Percentiles rank a stretch among this genome's conserved stretches.
Conservation (phyloP, 2,888 invertebrate genomes). For the Dryobota labecula region DNA sequence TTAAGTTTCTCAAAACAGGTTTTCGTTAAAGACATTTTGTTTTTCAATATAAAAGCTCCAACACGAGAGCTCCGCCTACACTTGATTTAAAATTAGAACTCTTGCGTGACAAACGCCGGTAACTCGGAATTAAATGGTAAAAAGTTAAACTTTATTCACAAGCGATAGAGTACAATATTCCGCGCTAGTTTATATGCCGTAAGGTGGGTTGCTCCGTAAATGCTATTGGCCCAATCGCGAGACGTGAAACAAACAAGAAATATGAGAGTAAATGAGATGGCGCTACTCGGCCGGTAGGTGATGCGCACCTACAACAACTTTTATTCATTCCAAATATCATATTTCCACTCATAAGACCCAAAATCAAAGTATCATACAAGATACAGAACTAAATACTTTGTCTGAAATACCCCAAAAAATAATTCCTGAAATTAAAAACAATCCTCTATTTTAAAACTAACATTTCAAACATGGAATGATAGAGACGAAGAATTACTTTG, state of each 20-base stretch:
- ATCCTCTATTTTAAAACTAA: constrained; percentile 66
- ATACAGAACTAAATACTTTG: constrained; percentile 3
- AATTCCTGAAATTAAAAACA: constrained; percentile 57
- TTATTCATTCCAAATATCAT: constrained; percentile 24
- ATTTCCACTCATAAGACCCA: constrained; percentile 27
- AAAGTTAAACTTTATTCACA: constrained; percentile 89
- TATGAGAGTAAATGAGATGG: constrained; percentile 85
- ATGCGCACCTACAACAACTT: constrained; percentile 61
- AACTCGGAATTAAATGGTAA: constrained; percentile 88
- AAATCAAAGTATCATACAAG: constrained; percentile 21
- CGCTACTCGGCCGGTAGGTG: constrained; percentile 71
- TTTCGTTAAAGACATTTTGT: constrained; percentile 90
- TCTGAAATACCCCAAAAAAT: constrained; percentile 34
- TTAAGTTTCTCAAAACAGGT: constrained; percentile 89
- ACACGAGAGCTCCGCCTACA: constrained; percentile 90
- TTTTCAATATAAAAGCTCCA: constrained; percentile 89
- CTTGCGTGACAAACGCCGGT: constrained; percentile 90
- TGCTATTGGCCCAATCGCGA: constrained; percentile 89
- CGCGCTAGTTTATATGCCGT: constrained; percentile 85
- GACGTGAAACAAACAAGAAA: constrained; percentile 89
- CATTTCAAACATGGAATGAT: constrained; percentile 72
- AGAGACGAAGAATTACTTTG: constrained; percentile 74
- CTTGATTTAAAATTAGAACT: constrained; percentile 91
- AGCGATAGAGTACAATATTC: constrained; percentile 88
- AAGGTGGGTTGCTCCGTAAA: constrained; percentile 90